Percentiles rank a stretch among this genome's conserved stretches.
phyloP scores from a whole-genome alignment of 2,888 invertebrate genomes.

The Drosophila fungiperda region DNA sequence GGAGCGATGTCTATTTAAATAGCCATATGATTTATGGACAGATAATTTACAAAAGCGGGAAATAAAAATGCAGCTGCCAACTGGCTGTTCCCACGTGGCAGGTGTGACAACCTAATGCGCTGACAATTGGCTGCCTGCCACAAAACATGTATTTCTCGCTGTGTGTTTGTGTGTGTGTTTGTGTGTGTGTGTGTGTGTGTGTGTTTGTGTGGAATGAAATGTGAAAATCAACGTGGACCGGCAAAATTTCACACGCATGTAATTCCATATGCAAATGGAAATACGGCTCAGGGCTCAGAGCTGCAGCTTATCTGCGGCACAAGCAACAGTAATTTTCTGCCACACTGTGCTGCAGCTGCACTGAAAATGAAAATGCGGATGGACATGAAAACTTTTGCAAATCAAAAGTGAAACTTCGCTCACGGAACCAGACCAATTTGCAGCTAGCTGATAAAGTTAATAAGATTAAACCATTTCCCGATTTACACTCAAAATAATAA shows the following conservation, averaged over 20 bases:
- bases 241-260: constrained; percentile 51
- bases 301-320: constrained; percentile 59
- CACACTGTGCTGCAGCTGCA: constrained; percentile 41
- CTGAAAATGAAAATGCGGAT: constrained; percentile 48
- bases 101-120: constrained; percentile 10
- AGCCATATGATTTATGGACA: constrained; percentile 64
- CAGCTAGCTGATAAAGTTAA: not conserved
- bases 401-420: constrained; percentile 48
- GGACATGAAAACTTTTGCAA: constrained; percentile 61
- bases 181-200: not conserved
- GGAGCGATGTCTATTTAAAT: constrained; percentile 36
- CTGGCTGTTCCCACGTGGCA: constrained; percentile 4
- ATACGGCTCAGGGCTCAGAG: constrained; percentile 19
- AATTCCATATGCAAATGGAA: constrained; percentile 69
- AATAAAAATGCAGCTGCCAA: constrained; percentile 52
- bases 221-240: constrained; percentile 14
- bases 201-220: not conserved
- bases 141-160: constrained; percentile 9
- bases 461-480: not conserved
- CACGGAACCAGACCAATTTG: not conserved
- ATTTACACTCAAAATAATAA: not conserved
- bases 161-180: not conserved
- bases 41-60: constrained; percentile 59
- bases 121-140: constrained; percentile 42
- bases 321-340: constrained; percentile 30